Evolutionary conservation across 2,113 vertebrate genomes (phyloP), one percentile per base, ranked within the genome.

Genomic region (Grus americana): DNA sequence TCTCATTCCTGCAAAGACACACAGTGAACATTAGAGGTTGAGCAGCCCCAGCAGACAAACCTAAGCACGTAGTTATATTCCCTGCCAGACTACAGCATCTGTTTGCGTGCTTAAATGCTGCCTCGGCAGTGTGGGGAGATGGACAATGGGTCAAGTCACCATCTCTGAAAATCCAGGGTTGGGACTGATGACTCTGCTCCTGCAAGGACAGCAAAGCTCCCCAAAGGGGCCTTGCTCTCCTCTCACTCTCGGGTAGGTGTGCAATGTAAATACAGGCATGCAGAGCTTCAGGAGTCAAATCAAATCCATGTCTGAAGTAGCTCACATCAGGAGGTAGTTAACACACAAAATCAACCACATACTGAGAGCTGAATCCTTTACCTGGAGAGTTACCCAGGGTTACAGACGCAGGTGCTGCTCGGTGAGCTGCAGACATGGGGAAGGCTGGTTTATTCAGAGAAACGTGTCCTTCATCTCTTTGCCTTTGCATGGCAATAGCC

Each of bases 21-120:
- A 0, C 30, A 34, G 30, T 26, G 46, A 65, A 38, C 0, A 0
- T 73, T 73, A 67, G n/a, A 57, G 61, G 74, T 47, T 87, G 61
- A 79, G 57, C 66, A 85, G 49, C 34, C 61, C 63, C 40, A 82
- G 36, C 3, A 23, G 36, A 67, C 17, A 63, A 89, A 72, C 14
- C 19, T 57, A 61, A 93, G 38, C 21, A 52, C 0, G 0, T 5
- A 34, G 61, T 80, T 79, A 21, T 78, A 38, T 74, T 86, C 57
- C 38, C 65, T 76, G 38, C 8, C 61, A 78, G 50, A 20, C 58
- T 71, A 19, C 42, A 86, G 26, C 40, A 59, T 55, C 26, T 92
- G 40, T 57, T 40, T 76, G 23, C 11, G 2, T 15, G 22, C 15
- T 81, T 44, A 84, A 92, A 42, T 62, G 20, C 26, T 47, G 32